These are phyloP conservation scores for Acromyrmex heyeri DNA, from an alignment of 1,140 invertebrate species.

Conservation along the genomic window DNA sequence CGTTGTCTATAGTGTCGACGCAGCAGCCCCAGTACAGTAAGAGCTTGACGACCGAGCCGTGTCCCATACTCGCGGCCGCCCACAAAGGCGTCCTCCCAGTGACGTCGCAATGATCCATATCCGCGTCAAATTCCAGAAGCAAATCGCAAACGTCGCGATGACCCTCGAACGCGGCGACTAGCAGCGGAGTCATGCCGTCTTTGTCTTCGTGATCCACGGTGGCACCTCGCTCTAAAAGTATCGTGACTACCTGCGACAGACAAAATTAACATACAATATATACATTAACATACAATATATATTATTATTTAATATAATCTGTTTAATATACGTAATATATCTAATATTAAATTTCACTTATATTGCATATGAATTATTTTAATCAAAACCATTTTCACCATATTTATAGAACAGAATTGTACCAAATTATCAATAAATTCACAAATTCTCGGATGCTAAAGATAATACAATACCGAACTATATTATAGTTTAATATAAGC, in stretches of 20 bases:
- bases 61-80: slow-evolving; percentile 95
- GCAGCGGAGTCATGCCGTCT: slow-evolving; percentile 96
- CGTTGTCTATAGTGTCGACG: slow-evolving; percentile 95
- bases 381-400: background rate
- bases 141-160: slow-evolving; percentile 95
- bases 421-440: background rate
- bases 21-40: slow-evolving; percentile 96
- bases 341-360: background rate
- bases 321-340: background rate
- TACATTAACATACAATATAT: background rate
- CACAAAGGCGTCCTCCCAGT: slow-evolving; percentile 93
- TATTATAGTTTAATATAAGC: no score
- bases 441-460: background rate
- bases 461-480: background rate
- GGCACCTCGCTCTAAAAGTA: slow-evolving; percentile 94
- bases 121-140: slow-evolving; percentile 94
- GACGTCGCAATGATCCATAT: slow-evolving; percentile 94
- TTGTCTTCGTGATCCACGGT: slow-evolving; percentile 95
- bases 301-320: background rate
- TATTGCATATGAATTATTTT: background rate
- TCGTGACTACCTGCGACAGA: slow-evolving; percentile 88
- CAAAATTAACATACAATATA: slow-evolving; percentile 28
- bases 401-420: background rate
- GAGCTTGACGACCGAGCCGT: slow-evolving; percentile 92
- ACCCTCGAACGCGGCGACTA: slow-evolving; percentile 98